Evolutionary conservation across 2,113 vertebrate genomes (phyloP).

Genomic region (Epinephelus cyanopodus): DNA sequence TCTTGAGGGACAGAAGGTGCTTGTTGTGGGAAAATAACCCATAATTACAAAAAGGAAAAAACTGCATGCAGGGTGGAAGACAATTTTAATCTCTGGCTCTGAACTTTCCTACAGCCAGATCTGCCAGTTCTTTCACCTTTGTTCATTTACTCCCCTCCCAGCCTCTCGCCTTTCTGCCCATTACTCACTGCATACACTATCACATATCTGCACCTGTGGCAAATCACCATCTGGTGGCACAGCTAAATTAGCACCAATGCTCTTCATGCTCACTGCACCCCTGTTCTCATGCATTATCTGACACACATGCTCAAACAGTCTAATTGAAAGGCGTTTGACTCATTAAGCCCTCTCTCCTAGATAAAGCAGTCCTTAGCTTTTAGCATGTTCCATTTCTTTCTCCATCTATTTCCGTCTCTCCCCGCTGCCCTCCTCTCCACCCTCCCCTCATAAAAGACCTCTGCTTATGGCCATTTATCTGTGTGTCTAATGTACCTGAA

Average conservation of each 20-base stretch:
- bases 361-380: conserved; percentile 30
- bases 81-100: conserved; percentile 11
- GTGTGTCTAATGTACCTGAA: conserved; percentile 62
- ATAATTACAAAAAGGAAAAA: conserved; percentile 21
- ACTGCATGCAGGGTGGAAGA: neutral
- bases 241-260: conserved; percentile 65
- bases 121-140: conserved; percentile 30
- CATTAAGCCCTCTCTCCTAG: conserved; percentile 47
- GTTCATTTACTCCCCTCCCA: conserved; percentile 31
- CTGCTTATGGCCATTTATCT: conserved; percentile 62
- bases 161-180: conserved; percentile 43
- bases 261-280: conserved; percentile 68
- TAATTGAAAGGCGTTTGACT: conserved; percentile 71
- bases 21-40: conserved; percentile 5
- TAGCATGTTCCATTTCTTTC: conserved; percentile 3
- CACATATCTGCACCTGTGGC: conserved; percentile 69
- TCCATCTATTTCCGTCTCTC: conserved; percentile 7
- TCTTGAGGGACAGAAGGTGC: neutral
- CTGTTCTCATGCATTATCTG: conserved; percentile 47
- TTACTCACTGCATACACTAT: conserved; percentile 63
- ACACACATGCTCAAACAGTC: conserved; percentile 57
- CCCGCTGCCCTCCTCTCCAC: neutral
- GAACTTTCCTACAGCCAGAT: conserved; percentile 20
- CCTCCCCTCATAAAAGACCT: conserved; percentile 14
- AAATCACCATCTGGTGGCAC: conserved; percentile 71